Base-by-base conservation (phyloP, 92 coral and sea anemone species). In the Epizoanthus fatuus region DNA sequence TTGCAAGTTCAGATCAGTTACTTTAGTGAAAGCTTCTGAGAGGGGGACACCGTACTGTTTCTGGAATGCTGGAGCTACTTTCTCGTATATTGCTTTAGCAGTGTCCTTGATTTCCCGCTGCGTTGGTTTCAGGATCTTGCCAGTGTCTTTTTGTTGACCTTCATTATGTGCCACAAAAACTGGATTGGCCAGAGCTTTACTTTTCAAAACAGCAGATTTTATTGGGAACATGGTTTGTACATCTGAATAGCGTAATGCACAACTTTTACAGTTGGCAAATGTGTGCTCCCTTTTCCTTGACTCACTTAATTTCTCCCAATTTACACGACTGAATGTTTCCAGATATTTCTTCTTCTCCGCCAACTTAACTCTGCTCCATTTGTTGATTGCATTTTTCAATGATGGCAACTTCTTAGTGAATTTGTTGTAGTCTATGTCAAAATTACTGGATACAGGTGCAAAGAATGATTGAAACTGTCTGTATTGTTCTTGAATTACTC, bases 261-360 rank as follows among this genome's bases (percentile, higher is more conserved):
- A 87, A 29, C 88, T 75, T 52, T 75, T 74, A 49, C 91, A 87
- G 53, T 87, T 83, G 51, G 79, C 25, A 3, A 87, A 87, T 6
- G 38, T 1, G 60, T 87, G 91, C 47, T 87, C 91, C 5, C 63
- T 37, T 59, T 81, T 81, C 17, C 76, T 29, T 13, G 87, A 39
- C 40, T 9, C 52, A 14, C 19, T 6, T n/a, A 87, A 69, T 47
- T 87, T 35, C 51, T 81, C 57, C 87, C 91, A 87, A 14, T 38
- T 73, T 1, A 40, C 66, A 39, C 14, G n/a, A 10, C 81, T 56
- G 25, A 87, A 87, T 5, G 55, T 75, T 0, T 57, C 83, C 47
- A 87, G 58, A 44, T 56, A 87, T 52, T 59, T 62, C 4, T 57
- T 22, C 54, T 75, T 83, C 19, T 87, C 83, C 1, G 59, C 22